Conservation (phyloP, 2,797 vertebrate genomes). For the Luscinia megarhynchos region DNA sequence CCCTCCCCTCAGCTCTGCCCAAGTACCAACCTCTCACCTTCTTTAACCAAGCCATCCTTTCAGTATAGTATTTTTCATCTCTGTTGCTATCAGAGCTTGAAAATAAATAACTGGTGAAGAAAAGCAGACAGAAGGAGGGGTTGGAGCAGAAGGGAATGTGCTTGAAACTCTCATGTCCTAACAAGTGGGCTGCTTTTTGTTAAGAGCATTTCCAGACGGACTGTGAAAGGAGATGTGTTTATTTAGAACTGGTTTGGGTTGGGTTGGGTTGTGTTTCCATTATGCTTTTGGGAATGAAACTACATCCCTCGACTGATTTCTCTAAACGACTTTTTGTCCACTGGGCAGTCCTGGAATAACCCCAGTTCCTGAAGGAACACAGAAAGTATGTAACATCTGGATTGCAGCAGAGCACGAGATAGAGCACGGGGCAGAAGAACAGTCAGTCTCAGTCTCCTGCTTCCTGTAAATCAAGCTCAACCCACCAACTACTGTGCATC, state of each 20-base stretch:
- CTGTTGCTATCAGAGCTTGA: background rate
- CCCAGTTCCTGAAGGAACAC: background rate
- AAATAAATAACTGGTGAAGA: constrained; percentile 16
- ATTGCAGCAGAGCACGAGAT: rapidly evolving
- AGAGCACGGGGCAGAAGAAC: background rate
- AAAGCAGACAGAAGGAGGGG: constrained; percentile 6
- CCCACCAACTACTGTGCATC: background rate
- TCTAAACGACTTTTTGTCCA: background rate
- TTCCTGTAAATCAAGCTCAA: background rate
- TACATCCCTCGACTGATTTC: background rate
- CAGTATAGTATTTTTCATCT: background rate
- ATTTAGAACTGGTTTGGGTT: background rate
- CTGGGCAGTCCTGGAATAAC: constrained; percentile 9
- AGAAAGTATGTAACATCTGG: background rate
- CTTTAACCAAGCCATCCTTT: background rate
- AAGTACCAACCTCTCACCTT: background rate
- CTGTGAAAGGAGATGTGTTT: background rate
- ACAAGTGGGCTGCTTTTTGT: background rate
- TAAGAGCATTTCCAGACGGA: background rate
- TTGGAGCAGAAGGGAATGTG: background rate
- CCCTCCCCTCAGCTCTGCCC: background rate
- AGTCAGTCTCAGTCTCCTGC: background rate
- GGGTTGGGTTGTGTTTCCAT: constrained; percentile 4
- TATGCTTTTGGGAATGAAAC: background rate
- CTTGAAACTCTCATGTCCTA: background rate